These are phyloP conservation scores for Polydrusus tereticollis DNA, from an alignment of 2,888 invertebrate species.

Conservation along the genomic window DNA sequence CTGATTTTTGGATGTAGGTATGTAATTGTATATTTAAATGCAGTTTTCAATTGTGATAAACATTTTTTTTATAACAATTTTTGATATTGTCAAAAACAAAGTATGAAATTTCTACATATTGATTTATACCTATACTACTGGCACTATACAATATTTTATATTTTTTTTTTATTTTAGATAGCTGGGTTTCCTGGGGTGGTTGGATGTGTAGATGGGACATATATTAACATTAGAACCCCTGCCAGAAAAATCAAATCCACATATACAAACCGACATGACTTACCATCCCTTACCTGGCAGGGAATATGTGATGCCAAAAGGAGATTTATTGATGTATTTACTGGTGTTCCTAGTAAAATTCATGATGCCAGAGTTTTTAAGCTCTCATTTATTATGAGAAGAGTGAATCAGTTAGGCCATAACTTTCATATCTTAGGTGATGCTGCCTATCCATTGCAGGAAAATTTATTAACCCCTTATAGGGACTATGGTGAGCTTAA, in stretches of 20 bases:
- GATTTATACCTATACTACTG: background rate
- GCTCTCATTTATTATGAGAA: conserved; percentile 50
- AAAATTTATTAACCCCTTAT: conserved; percentile 55
- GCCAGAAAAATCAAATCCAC: conserved; percentile 58
- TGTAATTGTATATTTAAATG: no score
- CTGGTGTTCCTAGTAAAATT: conserved; percentile 57
- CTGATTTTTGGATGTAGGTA: no score
- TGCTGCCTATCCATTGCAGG: conserved; percentile 54
- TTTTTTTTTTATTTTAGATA: conserved; percentile 30
- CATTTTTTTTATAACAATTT: no score
- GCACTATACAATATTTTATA: background rate
- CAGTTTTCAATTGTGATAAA: no score
- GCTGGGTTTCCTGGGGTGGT: no score
- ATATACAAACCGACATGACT: conserved; percentile 57
- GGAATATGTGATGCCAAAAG: conserved; percentile 57
- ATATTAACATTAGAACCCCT: conserved; percentile 55
- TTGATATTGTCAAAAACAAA: background rate
- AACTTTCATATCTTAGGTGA: conserved; percentile 57
- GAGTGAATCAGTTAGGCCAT: conserved; percentile 49
- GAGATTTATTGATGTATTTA: conserved; percentile 56
- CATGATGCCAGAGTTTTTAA: conserved; percentile 56
- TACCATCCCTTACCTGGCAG: conserved; percentile 56
- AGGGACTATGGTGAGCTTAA: conserved; percentile 56
- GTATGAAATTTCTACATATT: background rate
- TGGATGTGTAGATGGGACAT: no score